Evolutionary conservation across 2,113 vertebrate species (phyloP).

Genomic region (Otocyon megalotis): DNA sequence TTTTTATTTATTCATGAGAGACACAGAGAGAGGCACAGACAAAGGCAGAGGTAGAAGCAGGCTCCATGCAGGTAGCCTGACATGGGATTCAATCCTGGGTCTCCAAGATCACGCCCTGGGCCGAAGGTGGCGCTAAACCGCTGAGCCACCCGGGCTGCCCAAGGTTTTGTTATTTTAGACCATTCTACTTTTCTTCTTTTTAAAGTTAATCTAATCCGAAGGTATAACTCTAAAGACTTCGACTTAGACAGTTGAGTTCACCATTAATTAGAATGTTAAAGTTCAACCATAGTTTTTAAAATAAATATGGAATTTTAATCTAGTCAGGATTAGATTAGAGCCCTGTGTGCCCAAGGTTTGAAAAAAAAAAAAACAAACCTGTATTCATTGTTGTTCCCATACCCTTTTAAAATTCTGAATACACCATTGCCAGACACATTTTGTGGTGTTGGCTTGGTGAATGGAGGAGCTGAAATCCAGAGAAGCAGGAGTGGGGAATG

Average conservation of each 20-base stretch:
- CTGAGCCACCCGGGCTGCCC: too few relatives aligned
- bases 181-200: conserved; percentile 12
- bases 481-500: not conserved
- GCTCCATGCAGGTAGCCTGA: too few relatives aligned
- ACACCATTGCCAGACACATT: not conserved
- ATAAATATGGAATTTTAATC: conserved; percentile 22
- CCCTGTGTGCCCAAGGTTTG: not conserved
- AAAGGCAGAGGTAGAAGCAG: too few relatives aligned
- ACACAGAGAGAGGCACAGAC: too few relatives aligned
- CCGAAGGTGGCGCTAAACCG: too few relatives aligned
- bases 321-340: not conserved
- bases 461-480: not conserved
- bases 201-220: not conserved
- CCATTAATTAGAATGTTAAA: conserved; percentile 6
- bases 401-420: not conserved
- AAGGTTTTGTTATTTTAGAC: not conserved
- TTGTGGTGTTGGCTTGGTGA: not conserved
- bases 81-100: too few relatives aligned
- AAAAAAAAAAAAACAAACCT: not conserved
- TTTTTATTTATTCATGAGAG: too few relatives aligned
- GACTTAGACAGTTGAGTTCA: not conserved
- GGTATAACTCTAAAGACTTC: conserved; percentile 14
- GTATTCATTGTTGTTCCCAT: not conserved
- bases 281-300: not conserved
- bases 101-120: too few relatives aligned